Evolutionary conservation across 2,888 invertebrate species (phyloP), one percentile per base, ranked within the genome.

Genomic region (Cremastobaeus sp.): DNA sequence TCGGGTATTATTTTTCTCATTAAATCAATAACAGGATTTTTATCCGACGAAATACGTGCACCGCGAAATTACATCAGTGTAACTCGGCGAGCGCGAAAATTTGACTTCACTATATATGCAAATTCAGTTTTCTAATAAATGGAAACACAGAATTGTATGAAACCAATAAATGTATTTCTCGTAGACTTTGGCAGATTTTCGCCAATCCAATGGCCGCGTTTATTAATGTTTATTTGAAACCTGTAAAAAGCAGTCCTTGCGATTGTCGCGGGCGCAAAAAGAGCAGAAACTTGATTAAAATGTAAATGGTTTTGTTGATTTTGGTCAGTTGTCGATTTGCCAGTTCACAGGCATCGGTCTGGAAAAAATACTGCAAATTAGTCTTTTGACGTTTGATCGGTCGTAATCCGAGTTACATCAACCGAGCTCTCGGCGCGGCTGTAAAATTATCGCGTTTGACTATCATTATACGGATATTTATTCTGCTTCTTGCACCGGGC

Each of bases 401-500:
- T 45, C 18, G 47, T 45, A 41, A 45, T 39, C 12, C 17, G 9
- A 8, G 14, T 54, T 54, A 21, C 37, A 28, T 8, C 32, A 32
- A 20, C 11, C 37, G 20, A 45, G 57, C 18, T 68, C 47, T 41
- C 39, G 32, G 21, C 14, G 25, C n/a, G 30, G 17, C 37, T 9
- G 48, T 41, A 39, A 68, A 68, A 68, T 68, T 15, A 43, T 50
- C 43, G 69, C 47, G 21, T 62, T 60, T 52, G 43, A 32, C 5
- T 14, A 30, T 68, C 68, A 37, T 59, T 59, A 60, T 43, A 50
- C 17, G 8, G 47, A 47, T 62, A 60, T 54, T 28, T 28, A 70
- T 70, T 47, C 20, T 52, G 55, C 41, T 55, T 48, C 52, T 70
- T 62, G 70, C 30, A 48, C 18, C n/a, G 35, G 25, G 17, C 9